Conservation (phyloP, 2,797 vertebrate species). For the Micrastur ruficollis region DNA sequence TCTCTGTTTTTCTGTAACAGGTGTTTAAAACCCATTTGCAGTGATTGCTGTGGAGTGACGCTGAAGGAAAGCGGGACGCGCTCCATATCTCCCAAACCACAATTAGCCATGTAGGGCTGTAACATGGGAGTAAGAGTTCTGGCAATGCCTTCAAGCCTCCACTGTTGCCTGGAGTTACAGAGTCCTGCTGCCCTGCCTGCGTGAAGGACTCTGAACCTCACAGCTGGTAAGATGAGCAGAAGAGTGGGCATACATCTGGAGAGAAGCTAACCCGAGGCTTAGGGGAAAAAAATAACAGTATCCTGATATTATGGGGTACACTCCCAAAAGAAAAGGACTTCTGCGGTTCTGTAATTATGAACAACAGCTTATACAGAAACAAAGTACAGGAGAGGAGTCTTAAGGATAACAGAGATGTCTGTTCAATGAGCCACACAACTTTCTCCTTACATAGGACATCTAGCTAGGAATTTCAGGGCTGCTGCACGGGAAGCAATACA, state of each 20-base stretch:
- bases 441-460: fast-evolving
- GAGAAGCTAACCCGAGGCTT: background rate
- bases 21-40: background rate
- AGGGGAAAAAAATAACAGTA: background rate
- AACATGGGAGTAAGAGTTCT: background rate
- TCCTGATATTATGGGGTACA: background rate
- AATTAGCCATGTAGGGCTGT: background rate
- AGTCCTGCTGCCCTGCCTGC: background rate
- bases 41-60: background rate
- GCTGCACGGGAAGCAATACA: background rate
- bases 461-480: background rate
- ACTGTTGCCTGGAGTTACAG: background rate
- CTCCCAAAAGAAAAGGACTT: background rate
- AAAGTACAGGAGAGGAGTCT: background rate
- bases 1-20: background rate
- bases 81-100: background rate
- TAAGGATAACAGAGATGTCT: background rate
- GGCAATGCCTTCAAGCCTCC: background rate
- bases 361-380: background rate
- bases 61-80: fast-evolving
- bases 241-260: background rate
- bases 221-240: background rate
- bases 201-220: background rate
- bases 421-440: background rate
- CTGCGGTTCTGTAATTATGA: background rate